Evolutionary conservation across 2,888 invertebrate genomes (phyloP).

Genomic region (Diarsia dahlii): DNA sequence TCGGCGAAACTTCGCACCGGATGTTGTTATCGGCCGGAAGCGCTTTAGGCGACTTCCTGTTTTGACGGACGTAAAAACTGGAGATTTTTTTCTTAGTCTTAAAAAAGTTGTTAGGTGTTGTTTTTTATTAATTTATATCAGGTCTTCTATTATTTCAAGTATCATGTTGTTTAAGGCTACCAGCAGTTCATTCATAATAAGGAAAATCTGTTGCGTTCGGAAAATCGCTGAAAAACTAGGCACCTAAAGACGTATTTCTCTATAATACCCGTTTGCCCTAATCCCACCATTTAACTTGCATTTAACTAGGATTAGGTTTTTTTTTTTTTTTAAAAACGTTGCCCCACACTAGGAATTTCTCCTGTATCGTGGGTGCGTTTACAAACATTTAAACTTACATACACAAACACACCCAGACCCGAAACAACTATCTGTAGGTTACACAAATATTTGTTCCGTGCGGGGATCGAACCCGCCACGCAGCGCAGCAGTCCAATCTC

Average conservation of each 20-base stretch:
- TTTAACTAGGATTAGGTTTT: background rate
- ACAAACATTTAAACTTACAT: no score
- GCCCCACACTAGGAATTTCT: no score
- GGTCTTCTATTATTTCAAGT: conserved; percentile 1
- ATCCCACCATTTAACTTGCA: background rate
- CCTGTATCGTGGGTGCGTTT: no score
- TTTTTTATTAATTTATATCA: conserved; percentile 42
- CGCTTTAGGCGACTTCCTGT: conserved; percentile 90
- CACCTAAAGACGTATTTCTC: background rate
- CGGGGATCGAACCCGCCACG: no score
- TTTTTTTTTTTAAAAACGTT: no score
- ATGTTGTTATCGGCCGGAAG: conserved; percentile 91
- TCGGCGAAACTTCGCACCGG: conserved; percentile 81
- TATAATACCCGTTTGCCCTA: no score
- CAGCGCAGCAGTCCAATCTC: no score
- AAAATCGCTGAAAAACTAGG: background rate
- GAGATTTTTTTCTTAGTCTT: conserved; percentile 61
- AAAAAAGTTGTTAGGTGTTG: conserved; percentile 53
- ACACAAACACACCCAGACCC: no score
- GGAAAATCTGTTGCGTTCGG: background rate
- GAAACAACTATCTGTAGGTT: no score
- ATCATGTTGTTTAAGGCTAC: background rate
- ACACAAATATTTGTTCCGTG: no score
- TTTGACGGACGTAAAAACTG: conserved; percentile 83
- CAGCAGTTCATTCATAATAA: background rate